Evolutionary conservation across 2,888 invertebrate species (phyloP), one percentile per base, ranked within the genome.

Genomic region (Halocaridina rubra): DNA sequence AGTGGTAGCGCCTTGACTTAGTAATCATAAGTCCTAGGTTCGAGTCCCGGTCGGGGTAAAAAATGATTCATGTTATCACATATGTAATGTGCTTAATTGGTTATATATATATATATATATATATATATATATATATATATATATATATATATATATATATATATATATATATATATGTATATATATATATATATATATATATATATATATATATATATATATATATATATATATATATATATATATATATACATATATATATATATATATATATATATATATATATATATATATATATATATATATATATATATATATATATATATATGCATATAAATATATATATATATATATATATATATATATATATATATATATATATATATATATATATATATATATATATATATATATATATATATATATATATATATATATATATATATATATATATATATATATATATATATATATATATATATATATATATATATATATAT

Each of bases 401-500:
- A 22, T 74, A 46, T 74, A 46, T 74, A 16, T 39, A 27, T 74
- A 46, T 74, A 39, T 74, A 46, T 33, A 27, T 74, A 16, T 39
- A 39, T 74, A 46, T 33, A 46, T 33, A 27, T 74, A 46, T 33
- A 27, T 39, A 74, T 33, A 46, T 33, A 33, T 39, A 27, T 74
- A 33, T 39, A 74, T 74, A 30, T 39, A 46, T 39, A n/a, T 74
- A 27, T 74, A 30, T 39, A 74, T 74, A n/a, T 74, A 27, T 74
- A 33, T 74, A 46, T 39, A 39, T 39, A 5, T 39, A 22, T 39
- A 46, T 33, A 39, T 74, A 74, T 33, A 39, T 74, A 33, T 39
- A 74, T 74, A 74, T 33, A 39, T 74, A 74, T 74, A 74, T 74
- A 74, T 33, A 46, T 74, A 46, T 74, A 46, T 74, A 46, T 74